These are phyloP conservation scores for Plagiodera versicolora DNA, from an alignment of 2,888 invertebrate species.

Conservation along the genomic window DNA sequence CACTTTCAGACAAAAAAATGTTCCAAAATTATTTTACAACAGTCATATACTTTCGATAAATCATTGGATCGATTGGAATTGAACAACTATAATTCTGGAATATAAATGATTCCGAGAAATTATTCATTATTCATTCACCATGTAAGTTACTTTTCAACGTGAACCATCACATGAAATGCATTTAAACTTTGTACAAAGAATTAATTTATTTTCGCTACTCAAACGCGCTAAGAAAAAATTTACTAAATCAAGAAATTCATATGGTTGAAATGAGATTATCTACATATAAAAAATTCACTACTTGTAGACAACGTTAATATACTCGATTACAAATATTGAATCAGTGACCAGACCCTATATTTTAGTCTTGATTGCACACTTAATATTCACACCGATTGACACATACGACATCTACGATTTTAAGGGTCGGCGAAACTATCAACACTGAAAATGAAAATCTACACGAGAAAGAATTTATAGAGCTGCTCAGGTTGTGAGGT, in stretches of 20 bases:
- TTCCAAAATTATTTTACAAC: not conserved
- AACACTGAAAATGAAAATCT: constrained; percentile 22
- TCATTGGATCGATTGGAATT: not conserved
- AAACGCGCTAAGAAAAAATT: constrained; percentile 28
- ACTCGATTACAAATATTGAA: constrained; percentile 37
- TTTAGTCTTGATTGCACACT: constrained; percentile 48
- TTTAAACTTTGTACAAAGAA: not conserved
- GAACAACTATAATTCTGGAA: not conserved
- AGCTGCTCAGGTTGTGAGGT: constrained; percentile 36
- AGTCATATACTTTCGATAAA: not conserved
- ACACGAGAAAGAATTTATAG: constrained; percentile 31
- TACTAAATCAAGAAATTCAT: constrained; percentile 27
- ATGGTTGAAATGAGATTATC: constrained; percentile 31
- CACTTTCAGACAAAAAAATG: not conserved
- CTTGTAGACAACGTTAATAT: constrained; percentile 34
- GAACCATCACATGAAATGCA: not conserved
- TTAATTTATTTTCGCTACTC: constrained; percentile 17
- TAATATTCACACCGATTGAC: constrained; percentile 43
- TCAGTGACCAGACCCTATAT: constrained; percentile 45
- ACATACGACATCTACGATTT: constrained; percentile 40
- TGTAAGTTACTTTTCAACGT: too few species aligned
- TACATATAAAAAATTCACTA: constrained; percentile 36
- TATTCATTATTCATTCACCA: not conserved
- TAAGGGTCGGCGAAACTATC: constrained; percentile 38
- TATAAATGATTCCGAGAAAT: not conserved